These are phyloP conservation scores for Felis catus DNA, from an alignment of 2,113 vertebrate species.

Conservation along the genomic window F.catus_Fca126_mat1.0 CM031425.1:491501-492000, in stretches of 20 bases:
- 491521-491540: background rate
- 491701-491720: background rate
- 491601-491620: background rate
- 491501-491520: no score
- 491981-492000: background rate
- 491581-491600: background rate
- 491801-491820: background rate
- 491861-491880: background rate
- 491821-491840: background rate
- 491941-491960: background rate
- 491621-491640: background rate
- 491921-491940: background rate
- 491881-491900: background rate
- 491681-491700: background rate
- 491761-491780: background rate
- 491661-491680: background rate
- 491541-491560: background rate
- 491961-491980: background rate
- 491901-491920: background rate
- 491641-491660: background rate
- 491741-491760: background rate
- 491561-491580: background rate
- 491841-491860: background rate
- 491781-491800: background rate
- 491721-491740: background rate